Evolutionary conservation across 2,113 vertebrate genomes (phyloP).

Genomic region (Athene noctua): DNA sequence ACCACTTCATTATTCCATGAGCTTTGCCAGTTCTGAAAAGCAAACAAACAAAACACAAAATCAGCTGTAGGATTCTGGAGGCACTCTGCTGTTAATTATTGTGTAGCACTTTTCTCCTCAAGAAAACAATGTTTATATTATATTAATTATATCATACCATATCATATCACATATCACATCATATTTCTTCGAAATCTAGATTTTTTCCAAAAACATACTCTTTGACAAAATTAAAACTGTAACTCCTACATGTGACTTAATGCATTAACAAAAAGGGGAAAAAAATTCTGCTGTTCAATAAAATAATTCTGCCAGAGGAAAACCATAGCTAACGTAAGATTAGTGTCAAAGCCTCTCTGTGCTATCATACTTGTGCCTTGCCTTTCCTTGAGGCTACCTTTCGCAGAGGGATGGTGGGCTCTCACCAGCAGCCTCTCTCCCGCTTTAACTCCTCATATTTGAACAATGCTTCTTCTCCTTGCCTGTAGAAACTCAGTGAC

Average conservation of each 20-base stretch:
- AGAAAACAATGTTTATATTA: neutral
- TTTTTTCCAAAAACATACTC: neutral
- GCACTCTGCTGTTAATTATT: neutral
- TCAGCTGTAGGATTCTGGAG: neutral
- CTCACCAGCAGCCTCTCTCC: neutral
- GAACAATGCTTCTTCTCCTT: neutral
- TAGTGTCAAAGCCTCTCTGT: neutral
- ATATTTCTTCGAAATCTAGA: neutral
- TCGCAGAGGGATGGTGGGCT: neutral
- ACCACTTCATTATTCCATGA: neutral
- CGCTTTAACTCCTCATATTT: neutral
- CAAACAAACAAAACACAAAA: neutral
- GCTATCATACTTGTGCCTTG: neutral
- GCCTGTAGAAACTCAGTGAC: neutral
- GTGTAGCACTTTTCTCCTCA: neutral
- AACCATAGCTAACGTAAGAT: neutral
- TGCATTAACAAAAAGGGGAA: neutral
- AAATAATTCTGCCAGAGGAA: neutral
- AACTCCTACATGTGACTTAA: neutral
- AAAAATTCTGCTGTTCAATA: neutral
- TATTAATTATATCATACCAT: neutral
- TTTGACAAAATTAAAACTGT: neutral
- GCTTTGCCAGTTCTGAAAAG: neutral
- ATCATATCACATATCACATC: neutral
- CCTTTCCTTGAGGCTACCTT: neutral